Evolutionary conservation across 2,888 invertebrate species (phyloP).

Genomic region (Marronus borbonicus): DNA sequence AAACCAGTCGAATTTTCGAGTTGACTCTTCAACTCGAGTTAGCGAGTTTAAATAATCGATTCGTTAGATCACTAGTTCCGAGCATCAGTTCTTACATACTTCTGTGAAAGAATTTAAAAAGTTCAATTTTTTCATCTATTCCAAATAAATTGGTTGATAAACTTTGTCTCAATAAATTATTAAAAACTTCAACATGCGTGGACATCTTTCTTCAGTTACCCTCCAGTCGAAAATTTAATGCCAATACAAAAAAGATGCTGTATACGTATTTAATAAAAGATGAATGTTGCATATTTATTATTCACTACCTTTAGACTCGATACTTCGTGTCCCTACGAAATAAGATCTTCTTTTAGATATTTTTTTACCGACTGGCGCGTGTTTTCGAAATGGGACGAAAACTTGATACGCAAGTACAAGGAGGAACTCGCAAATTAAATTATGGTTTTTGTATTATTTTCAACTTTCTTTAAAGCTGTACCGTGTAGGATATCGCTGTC

Average conservation of each 20-base stretch:
- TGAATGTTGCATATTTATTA: neutral
- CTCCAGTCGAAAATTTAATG: neutral
- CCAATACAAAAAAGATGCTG: neutral
- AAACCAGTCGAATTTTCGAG: too few relatives aligned
- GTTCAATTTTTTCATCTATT: too few relatives aligned
- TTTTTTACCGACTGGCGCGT: neutral
- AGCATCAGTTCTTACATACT: too few relatives aligned
- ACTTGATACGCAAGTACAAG: constrained; percentile 4
- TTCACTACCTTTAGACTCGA: constrained; percentile 6
- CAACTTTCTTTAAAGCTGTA: neutral
- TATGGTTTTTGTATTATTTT: neutral
- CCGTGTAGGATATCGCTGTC: too few relatives aligned
- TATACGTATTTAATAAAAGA: constrained; percentile 20
- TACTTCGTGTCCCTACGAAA: neutral
- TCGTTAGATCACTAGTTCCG: too few relatives aligned
- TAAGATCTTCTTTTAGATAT: neutral
- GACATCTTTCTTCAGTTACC: neutral
- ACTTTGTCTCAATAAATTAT: neutral
- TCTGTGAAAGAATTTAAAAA: too few relatives aligned
- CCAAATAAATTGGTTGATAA: too few relatives aligned
- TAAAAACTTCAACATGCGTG: neutral
- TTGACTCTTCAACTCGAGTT: too few relatives aligned
- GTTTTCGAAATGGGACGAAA: constrained; percentile 1
- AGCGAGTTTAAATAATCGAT: too few relatives aligned
- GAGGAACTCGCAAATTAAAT: constrained; percentile 5